Conservation (phyloP, 1,140 invertebrate genomes). For the Brachionus rotundiformis region DNA sequence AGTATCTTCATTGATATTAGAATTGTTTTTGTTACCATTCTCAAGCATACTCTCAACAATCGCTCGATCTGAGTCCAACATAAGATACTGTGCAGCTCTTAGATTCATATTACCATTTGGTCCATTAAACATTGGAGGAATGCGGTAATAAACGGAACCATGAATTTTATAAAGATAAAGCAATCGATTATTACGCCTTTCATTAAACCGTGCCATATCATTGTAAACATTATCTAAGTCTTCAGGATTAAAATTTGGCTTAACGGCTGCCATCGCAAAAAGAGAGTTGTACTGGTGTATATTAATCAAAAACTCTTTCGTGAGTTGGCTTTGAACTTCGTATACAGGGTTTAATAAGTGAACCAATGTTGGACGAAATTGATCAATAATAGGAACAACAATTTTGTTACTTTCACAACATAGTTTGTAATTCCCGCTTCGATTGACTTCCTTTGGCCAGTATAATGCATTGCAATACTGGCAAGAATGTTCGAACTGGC, state of each 20-base stretch:
- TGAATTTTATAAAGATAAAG: neutral
- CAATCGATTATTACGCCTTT: neutral
- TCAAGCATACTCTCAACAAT: neutral
- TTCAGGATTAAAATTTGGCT: neutral
- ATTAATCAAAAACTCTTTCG: neutral
- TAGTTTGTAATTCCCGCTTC: neutral
- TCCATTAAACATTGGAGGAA: neutral
- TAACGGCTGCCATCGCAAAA: neutral
- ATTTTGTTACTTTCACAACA: neutral
- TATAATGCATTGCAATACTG: neutral
- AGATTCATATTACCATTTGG: neutral
- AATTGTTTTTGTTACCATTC: neutral
- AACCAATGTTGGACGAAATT: neutral
- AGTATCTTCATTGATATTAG: neutral
- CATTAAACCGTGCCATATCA: neutral
- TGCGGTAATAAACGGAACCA: neutral
- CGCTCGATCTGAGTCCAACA: neutral
- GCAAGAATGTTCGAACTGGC: neutral
- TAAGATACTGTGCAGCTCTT: neutral
- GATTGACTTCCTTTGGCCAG: too few relatives aligned
- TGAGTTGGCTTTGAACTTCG: too few relatives aligned
- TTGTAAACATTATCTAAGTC: neutral
- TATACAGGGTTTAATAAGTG: neutral
- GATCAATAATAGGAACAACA: neutral
- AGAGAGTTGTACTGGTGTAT: neutral